Evolutionary conservation across 2,113 vertebrate genomes (phyloP).

Genomic region (Campylorhamphus procurvoides): DNA sequence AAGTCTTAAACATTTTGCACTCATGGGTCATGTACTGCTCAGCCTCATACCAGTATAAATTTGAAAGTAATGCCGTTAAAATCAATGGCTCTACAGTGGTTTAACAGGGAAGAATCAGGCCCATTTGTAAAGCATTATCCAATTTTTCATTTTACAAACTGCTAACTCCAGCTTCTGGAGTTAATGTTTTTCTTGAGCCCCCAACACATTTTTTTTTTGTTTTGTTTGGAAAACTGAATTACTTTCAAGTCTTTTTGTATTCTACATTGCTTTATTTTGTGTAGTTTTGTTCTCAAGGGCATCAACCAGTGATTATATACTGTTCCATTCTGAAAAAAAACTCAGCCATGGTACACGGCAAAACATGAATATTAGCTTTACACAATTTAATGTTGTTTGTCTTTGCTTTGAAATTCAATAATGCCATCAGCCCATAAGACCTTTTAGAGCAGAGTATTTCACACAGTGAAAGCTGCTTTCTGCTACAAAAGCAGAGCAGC

Average conservation of each 20-base stretch:
- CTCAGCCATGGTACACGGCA: not conserved
- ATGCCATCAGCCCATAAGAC: slow-evolving; percentile 75
- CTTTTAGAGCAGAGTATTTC: slow-evolving; percentile 75
- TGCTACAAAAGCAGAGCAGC: slow-evolving; percentile 82
- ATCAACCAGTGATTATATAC: slow-evolving; percentile 59
- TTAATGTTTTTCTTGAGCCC: slow-evolving; percentile 19
- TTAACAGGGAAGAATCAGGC: not conserved
- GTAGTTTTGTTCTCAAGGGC: slow-evolving; percentile 51
- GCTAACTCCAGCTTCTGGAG: not conserved
- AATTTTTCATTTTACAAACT: slow-evolving; percentile 38
- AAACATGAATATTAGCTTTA: slow-evolving; percentile 77
- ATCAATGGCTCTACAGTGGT: not conserved
- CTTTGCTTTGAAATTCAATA: slow-evolving; percentile 81
- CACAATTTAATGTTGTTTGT: slow-evolving; percentile 79
- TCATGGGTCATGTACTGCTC: slow-evolving; percentile 14
- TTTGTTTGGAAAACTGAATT: slow-evolving; percentile 58
- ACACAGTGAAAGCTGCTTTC: slow-evolving; percentile 79
- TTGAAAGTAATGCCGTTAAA: not conserved
- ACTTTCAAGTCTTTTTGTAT: slow-evolving; percentile 39
- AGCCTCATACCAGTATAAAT: not conserved
- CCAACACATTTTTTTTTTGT: not conserved
- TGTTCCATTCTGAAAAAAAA: not conserved
- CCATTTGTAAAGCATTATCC: not conserved
- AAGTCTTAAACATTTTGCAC: slow-evolving; percentile 52
- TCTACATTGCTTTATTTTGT: slow-evolving; percentile 51